Conservation (phyloP, 2,888 invertebrate genomes). For the Ophion ventricosus region DNA sequence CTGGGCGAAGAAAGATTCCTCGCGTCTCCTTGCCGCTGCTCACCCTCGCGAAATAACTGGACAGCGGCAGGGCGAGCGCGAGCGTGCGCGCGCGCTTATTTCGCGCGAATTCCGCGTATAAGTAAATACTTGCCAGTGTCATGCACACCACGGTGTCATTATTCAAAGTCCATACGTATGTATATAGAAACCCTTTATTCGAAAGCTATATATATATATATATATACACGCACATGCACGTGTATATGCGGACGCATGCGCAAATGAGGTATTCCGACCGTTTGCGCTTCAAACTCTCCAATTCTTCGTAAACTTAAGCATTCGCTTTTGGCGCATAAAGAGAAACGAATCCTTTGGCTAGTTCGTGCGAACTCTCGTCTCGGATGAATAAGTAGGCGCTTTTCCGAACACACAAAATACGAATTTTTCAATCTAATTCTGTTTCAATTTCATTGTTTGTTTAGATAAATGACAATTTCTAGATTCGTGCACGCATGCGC, state of each 20-base stretch:
- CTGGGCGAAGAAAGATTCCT: conserved; percentile 44
- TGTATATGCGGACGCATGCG: not conserved
- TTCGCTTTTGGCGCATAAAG: not conserved
- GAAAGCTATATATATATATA: not conserved
- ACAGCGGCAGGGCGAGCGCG: conserved; percentile 1
- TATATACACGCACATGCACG: not conserved
- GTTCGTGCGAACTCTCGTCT: not conserved
- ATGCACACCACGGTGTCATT: conserved; percentile 27
- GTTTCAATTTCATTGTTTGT: too few species aligned
- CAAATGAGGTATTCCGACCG: not conserved
- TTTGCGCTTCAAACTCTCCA: not conserved
- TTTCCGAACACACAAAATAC: not conserved
- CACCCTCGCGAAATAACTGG: conserved; percentile 60
- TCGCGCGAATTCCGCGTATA: conserved; percentile 36
- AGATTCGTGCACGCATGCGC: too few species aligned
- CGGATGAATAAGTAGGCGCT: not conserved
- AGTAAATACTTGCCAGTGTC: conserved; percentile 43
- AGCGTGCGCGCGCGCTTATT: conserved; percentile 7
- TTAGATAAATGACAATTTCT: too few species aligned
- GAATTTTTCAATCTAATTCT: not conserved
- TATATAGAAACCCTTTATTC: conserved; percentile 33
- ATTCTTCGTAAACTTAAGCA: not conserved
- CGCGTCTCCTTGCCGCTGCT: conserved; percentile 27
- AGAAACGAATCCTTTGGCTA: not conserved
- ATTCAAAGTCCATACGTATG: conserved; percentile 22